Conservation (phyloP, 1,140 invertebrate genomes). For the Trachymyrmex septentrionalis region DNA sequence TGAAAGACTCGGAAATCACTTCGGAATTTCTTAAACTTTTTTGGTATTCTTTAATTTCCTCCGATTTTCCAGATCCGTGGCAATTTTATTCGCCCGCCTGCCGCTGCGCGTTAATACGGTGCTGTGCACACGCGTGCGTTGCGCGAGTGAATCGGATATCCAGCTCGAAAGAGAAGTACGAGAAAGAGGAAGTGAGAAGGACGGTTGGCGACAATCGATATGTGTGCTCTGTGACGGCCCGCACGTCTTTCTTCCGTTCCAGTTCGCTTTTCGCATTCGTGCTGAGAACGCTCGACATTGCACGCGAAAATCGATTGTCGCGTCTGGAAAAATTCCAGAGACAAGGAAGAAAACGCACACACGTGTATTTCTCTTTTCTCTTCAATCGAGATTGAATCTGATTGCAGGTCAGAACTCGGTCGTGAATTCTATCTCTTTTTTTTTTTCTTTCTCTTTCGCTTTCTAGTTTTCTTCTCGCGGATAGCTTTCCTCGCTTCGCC, state of each 20-base stretch:
- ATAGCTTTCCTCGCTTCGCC: background rate
- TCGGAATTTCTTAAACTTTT: background rate
- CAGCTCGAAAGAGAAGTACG: conserved; percentile 7
- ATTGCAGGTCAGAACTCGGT: conserved; percentile 23
- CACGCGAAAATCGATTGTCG: conserved; percentile 57
- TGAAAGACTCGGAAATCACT: background rate
- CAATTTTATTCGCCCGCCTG: background rate
- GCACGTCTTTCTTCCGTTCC: conserved; percentile 63
- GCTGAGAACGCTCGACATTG: conserved; percentile 19
- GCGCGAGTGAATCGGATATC: conserved; percentile 33
- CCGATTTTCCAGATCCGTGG: background rate
- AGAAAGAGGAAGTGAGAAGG: conserved; percentile 55
- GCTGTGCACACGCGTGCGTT: conserved; percentile 17
- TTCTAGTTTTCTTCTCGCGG: no score
- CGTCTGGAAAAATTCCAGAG: conserved; percentile 53
- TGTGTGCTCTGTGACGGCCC: conserved; percentile 67
- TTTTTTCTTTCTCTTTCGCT: background rate
- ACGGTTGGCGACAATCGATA: conserved; percentile 70
- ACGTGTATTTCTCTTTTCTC: background rate
- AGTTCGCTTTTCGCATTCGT: conserved; percentile 37
- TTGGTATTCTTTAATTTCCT: background rate
- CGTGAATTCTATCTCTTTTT: background rate
- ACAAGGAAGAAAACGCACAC: background rate
- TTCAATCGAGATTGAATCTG: background rate
- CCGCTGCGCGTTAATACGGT: background rate